These are phyloP conservation scores for Siderastrea siderea DNA, from an alignment of 92 coral and sea anemone species.

Conservation along the genomic window DNA sequence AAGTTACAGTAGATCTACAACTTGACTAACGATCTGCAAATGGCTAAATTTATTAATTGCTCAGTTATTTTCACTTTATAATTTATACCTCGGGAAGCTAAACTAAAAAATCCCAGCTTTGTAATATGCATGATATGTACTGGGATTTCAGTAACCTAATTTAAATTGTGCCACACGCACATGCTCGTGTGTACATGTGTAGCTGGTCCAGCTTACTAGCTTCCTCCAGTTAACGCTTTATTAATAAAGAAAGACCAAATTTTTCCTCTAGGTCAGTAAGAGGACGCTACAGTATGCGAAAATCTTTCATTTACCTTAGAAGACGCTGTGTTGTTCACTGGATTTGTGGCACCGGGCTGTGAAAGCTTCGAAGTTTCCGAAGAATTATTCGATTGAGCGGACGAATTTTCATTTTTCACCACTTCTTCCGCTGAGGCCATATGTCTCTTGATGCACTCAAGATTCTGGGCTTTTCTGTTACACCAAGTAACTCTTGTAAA, in stretches of 20 bases:
- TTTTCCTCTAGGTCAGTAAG: background rate
- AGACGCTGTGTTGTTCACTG: conserved; percentile 8
- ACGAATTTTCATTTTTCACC: conserved; percentile 63
- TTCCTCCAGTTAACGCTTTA: background rate
- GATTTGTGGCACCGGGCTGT: conserved; percentile 19
- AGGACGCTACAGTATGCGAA: background rate
- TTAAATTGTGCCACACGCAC: too few species aligned
- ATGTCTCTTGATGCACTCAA: conserved; percentile 18
- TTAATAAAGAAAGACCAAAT: background rate
- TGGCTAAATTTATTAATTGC: too few species aligned
- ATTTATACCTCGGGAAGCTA: too few species aligned
- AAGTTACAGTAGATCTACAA: too few species aligned
- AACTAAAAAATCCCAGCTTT: too few species aligned
- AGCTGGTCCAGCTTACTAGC: background rate
- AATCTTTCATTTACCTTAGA: conserved; percentile 30
- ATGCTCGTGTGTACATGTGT: too few species aligned
- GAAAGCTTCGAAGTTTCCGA: conserved; percentile 67
- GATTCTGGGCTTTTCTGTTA: conserved; percentile 4
- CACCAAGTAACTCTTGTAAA: background rate
- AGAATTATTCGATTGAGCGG: conserved; percentile 52
- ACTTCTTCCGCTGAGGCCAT: conserved; percentile 78
- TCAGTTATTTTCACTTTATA: too few species aligned
- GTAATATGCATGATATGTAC: too few species aligned
- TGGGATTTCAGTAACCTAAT: too few species aligned
- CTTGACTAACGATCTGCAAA: too few species aligned